Base-by-base conservation (phyloP, 2,113 vertebrate genomes). In the Puma concolor region DNA sequence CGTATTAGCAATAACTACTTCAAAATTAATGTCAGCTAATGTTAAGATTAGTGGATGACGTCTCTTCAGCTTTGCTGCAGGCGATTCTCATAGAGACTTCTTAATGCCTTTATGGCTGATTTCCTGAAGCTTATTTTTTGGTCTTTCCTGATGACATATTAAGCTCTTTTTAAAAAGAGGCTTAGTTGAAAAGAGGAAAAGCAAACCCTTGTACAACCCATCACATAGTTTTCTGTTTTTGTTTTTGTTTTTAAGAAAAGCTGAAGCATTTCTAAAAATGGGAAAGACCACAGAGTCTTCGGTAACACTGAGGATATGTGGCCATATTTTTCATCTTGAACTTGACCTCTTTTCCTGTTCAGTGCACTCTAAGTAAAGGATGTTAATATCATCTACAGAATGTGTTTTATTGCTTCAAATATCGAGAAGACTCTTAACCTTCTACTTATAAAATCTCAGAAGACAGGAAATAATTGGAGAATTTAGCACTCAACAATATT, bases 71-170 rank as follows among this genome's bases (percentile, higher is more conserved):
- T 86, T 57, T 48, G 48, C 91, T 60, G 21, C 14, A 7, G 87
- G 93, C 84, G 83, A 1, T 86, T 94, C 93, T 94, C 81, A 77
- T 4, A 9, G 72, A 93, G 16, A 63, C 60, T 33, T 23, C n/a
- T 44, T 83, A 83, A 71, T 48, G 50, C 52, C 36, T 92, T 54
- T 31, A 41, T 82, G 85, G 50, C 36, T 95, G 64, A 94, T 95
- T 94, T 96, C 74, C 82, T n/a, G 38, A 82, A 86, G 96, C 89
- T 96, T 95, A 79, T 11, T 38, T 81, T 97, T 86, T 96, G 44
- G 84, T 93, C 60, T 72, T 80, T 96, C 41, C 80, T 88, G 92
- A 97, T 95, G 76, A 97, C 95, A 94, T 90, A 88, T n/a, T 96
- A 96, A 97, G 60, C 81, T 97, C 48, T 90, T 95, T 91, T 89